Evolutionary conservation across 2,797 vertebrate genomes (phyloP).

Genomic region (Pseudocheirus occidentalis): DNA sequence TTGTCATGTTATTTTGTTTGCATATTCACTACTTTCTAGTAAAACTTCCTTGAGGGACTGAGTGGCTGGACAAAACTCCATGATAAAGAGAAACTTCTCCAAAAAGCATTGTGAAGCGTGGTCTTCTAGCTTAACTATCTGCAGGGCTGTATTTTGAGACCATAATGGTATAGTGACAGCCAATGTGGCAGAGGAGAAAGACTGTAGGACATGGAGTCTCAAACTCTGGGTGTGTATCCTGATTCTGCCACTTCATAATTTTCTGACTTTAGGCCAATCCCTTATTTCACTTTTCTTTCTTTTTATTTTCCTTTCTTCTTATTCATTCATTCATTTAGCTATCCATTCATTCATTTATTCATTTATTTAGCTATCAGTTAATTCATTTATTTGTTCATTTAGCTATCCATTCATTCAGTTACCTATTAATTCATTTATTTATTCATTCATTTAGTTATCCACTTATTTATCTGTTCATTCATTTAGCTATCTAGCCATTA

Average conservation of each 20-base stretch:
- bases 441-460: too few relatives aligned
- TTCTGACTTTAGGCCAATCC: background rate
- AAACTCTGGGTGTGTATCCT: background rate
- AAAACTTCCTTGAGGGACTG: conserved; percentile 29
- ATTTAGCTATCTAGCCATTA: too few relatives aligned
- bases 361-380: too few relatives aligned
- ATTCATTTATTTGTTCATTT: too few relatives aligned
- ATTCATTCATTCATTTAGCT: too few relatives aligned
- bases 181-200: background rate
- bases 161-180: background rate
- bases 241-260: background rate
- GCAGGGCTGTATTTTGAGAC: background rate
- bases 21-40: conserved; percentile 13
- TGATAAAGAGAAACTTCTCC: conserved; percentile 11
- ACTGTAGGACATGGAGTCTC: background rate
- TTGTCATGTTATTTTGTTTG: conserved; percentile 17
- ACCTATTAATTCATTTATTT: too few relatives aligned
- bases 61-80: conserved; percentile 1
- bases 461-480: too few relatives aligned
- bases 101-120: conserved; percentile 21
- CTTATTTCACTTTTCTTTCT: too few relatives aligned
- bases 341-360: too few relatives aligned
- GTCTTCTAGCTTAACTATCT: background rate
- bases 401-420: too few relatives aligned
- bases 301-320: too few relatives aligned